Base-by-base conservation (phyloP, 2,888 invertebrate genomes). In the Cheiracanthium punctorium region DNA sequence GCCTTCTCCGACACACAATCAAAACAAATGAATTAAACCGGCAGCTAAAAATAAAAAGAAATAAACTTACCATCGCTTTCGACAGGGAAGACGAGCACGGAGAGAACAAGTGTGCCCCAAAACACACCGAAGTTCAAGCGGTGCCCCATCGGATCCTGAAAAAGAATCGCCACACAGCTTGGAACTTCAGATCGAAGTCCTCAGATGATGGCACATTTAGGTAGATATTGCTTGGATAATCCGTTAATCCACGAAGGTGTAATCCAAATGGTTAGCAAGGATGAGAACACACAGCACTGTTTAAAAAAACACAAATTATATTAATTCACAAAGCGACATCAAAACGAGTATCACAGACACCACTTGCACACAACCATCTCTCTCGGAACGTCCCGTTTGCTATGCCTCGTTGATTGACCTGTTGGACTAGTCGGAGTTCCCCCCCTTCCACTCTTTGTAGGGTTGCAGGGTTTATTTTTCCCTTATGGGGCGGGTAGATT, bases 331-430 rank as follows among this genome's bases (percentile, higher is more conserved):
- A 33, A 33, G 32, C 20, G 10, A 20, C 14, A 69, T 69, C 20
- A 33, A 28, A 20, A 33, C 30, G 43, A 33, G 69, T 69, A n/a
- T 69, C 37, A 33, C 69, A 37, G 37, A 69, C 1, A 33, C 24
- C 69, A 69, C 43, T 30, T 33, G 69, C 48, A 69, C 73, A 74
- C 67, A 32, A 67, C 79, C 67, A 41, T 64, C 69, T 64, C 17
- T n/a, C 41, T 8, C 28, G 10, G 24, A 77, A 37, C 73, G 4
- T 30, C 58, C 58, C 72, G 12, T 41, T 41, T 48, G 20, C 58
- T 73, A 79, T 85, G 84, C 64, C 58, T 24, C 79, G 65, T 58
- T 52, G 79, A 67, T 74, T 85, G 84, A 85, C 79, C 84, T 79
- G 84, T 79, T 79, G 84, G 48, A 69, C 52, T 41, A 32, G 52